Percentiles rank a stretch among this genome's conserved stretches.
These are phyloP conservation scores for Cercopithecus mona DNA, from an alignment of 2,113 vertebrate genomes.

Conservation along the genomic window DNA sequence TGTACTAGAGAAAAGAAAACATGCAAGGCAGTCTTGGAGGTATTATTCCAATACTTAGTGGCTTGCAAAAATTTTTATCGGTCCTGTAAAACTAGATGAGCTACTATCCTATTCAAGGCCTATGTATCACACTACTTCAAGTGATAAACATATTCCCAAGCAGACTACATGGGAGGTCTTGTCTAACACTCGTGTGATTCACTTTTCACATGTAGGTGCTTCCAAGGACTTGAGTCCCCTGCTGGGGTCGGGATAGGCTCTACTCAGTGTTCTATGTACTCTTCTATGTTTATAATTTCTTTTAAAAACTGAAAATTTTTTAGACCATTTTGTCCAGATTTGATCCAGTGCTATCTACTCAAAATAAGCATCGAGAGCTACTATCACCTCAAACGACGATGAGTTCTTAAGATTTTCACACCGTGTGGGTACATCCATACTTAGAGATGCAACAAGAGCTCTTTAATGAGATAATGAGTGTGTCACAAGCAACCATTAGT, in stretches of 20 bases:
- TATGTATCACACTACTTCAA: neutral
- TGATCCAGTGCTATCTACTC: neutral
- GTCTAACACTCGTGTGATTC: neutral
- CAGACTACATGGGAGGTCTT: neutral
- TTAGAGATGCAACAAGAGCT: neutral
- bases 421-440: neutral
- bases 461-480: conserved; percentile 34
- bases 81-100: neutral
- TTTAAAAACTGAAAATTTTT: neutral
- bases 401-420: neutral
- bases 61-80: neutral
- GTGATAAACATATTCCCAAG: neutral
- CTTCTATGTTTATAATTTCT: neutral
- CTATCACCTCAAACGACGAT: neutral
- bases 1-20: neutral
- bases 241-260: neutral
- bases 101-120: neutral
- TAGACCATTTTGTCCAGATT: neutral
- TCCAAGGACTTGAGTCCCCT: neutral
- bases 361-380: neutral
- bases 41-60: neutral
- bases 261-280: neutral
- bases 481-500: conserved; percentile 1
- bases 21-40: neutral
- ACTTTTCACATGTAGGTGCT: neutral